Conservation (phyloP, 2,888 invertebrate genomes). For the Sesia apiformis region DNA sequence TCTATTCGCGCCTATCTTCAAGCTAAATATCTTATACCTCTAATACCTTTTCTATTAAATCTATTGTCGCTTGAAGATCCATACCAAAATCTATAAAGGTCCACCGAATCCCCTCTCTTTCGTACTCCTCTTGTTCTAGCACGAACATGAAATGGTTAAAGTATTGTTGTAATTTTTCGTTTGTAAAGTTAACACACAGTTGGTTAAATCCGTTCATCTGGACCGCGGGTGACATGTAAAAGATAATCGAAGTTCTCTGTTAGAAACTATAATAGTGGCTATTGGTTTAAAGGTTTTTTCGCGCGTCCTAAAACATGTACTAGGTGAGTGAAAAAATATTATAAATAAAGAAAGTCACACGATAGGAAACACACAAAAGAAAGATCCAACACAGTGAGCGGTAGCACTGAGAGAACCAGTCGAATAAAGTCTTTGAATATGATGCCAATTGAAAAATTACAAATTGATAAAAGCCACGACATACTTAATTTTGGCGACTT, state of each 20-base stretch:
- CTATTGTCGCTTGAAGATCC: conserved; percentile 93
- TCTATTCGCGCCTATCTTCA: conserved; percentile 33
- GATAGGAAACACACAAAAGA: conserved; percentile 41
- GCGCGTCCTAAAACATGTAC: conserved; percentile 11
- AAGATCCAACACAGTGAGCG: conserved; percentile 28
- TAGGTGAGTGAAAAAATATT: conserved; percentile 21
- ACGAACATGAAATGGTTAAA: conserved; percentile 98
- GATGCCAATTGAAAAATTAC: conserved; percentile 10
- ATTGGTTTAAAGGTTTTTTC: background rate
- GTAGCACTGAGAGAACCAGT: conserved; percentile 51
- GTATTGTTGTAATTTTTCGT: conserved; percentile 96
- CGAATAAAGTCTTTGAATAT: conserved; percentile 31
- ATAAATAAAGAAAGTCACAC: conserved; percentile 28
- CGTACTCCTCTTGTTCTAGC: conserved; percentile 96
- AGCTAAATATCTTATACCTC: conserved; percentile 32
- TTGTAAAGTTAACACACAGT: conserved; percentile 97
- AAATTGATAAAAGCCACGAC: background rate
- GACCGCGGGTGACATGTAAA: conserved; percentile 26
- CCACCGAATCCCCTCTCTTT: conserved; percentile 93
- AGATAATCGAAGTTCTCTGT: background rate
- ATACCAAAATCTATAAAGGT: conserved; percentile 96
- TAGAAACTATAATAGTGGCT: background rate
- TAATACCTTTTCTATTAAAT: conserved; percentile 91
- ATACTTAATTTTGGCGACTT: conserved; percentile 18
- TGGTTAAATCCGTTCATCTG: conserved; percentile 97